Evolutionary conservation across 2,797 vertebrate genomes (phyloP), one percentile per base, ranked within the genome.

Genomic region (Acridotheres tristis): DNA sequence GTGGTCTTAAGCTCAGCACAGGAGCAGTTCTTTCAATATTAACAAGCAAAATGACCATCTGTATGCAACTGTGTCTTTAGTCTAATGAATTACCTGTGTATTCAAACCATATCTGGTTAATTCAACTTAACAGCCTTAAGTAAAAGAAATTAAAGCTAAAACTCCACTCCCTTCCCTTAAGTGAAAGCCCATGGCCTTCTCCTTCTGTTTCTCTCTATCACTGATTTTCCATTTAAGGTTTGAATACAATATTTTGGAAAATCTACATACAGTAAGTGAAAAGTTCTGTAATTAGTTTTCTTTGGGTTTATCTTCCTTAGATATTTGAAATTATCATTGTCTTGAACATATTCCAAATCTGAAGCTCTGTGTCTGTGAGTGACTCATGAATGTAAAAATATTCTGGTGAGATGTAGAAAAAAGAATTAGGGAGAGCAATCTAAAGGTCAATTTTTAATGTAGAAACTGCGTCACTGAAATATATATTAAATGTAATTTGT

Each of bases 61-160:
- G 36, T 93, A 51, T 18, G 25, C 34, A 96, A 69, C 21, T 38
- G 21, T 50, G 63, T 20, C 36, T 96, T 85, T 66, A 74, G 16
- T 55, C 47, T 93, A 80, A 75, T 90, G 80, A 90, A 90, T 94
- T 95, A 78, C 74, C 43, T 84, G n/a, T 66, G 34, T 78, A 79
- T 83, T 85, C 11, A 83, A 94, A 66, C 34, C 21, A 84, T 77
- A 88, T 15, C 47, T 51, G 21, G 16, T 87, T 96, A 94, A 83
- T 88, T 95, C 78, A 88, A 93, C 43, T 80, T 82, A 61, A 11
- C 43, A 85, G 7, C 69, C 76, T 68, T 72, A 68, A 27, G 22
- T 76, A 68, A 89, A 85, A 67, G 65, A 51, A 32, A 27, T 66
- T 80, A 54, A 57, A 80, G 12, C 9, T 83, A 23, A 34, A 89